Evolutionary conservation across 2,113 vertebrate genomes (phyloP), one percentile per base, ranked within the genome.

Genomic region (Syrmaticus mikado): DNA sequence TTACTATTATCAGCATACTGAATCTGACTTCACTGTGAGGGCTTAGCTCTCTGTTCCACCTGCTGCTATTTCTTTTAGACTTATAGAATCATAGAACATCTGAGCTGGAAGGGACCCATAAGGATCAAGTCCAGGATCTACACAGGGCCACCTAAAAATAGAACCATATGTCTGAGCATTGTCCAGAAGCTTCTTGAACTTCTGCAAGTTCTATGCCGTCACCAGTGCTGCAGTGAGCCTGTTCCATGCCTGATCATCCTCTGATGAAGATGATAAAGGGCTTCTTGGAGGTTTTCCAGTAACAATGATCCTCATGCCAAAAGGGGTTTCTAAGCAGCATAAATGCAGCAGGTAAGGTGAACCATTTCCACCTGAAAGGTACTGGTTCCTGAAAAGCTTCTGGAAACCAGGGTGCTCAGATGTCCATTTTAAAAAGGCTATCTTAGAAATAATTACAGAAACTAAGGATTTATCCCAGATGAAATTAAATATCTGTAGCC

Each of bases 401-500:
- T 70, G 43, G 50, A 41, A 81, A 81, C 17, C 11, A 32, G 16
- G 65, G 11, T 8, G 34, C 50, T 24, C 34, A 30, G 30, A 43
- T n/a, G 22, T 28, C 17, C 38, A 21, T n/a, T 46, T 71, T 41
- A 71, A 30, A 25, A 71, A 67, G 4, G 14, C 6, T 71, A 8
- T 75, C 79, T 79, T 36, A 75, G 43, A 80, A 74, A 52, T 75
- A 74, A 75, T 52, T 50, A 28, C 27, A n/a, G 61, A 74, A 57
- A 64, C 22, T 8, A 62, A 67, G 16, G 32, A 62, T 80, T 92
- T 89, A 7, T 81, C 53, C 43, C 38, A 34, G 9, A 57, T 57
- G 53, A 11, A 13, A 36, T n/a, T 13, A 20, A 14, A 52, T 18
- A 1, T 1, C 22, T 62, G 1, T 32, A n/a, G 20, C n/a, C 32